Evolutionary conservation across 2,113 vertebrate genomes (phyloP).

Genomic region (Mus pahari): DNA sequence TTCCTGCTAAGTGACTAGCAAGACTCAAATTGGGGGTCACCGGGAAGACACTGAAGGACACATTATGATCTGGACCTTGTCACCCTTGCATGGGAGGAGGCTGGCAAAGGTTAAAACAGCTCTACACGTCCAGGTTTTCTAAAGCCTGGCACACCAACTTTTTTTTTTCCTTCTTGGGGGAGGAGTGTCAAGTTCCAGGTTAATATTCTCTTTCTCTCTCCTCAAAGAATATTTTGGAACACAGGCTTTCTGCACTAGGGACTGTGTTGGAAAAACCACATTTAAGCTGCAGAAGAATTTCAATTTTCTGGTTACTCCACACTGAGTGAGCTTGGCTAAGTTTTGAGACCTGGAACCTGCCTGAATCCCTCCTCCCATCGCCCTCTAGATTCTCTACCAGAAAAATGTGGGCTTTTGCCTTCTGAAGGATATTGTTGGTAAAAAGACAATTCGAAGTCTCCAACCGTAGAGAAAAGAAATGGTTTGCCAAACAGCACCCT

Average conservation of each 20-base stretch:
- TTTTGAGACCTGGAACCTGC: slow-evolving; percentile 69
- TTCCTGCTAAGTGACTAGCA: slow-evolving; percentile 94
- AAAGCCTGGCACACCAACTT: slow-evolving; percentile 76
- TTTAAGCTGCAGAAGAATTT: background rate
- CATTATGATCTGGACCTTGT: slow-evolving; percentile 96
- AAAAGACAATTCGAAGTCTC: slow-evolving; percentile 74
- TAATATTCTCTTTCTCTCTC: slow-evolving; percentile 48
- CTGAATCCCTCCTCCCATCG: background rate
- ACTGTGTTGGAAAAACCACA: background rate
- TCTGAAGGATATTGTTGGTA: slow-evolving; percentile 64
- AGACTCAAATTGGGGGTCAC: slow-evolving; percentile 94
- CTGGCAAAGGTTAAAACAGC: slow-evolving; percentile 99
- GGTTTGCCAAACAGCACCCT: slow-evolving; percentile 69
- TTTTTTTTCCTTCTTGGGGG: slow-evolving; percentile 46
- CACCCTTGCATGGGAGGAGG: slow-evolving; percentile 94
- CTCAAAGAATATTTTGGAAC: slow-evolving; percentile 54
- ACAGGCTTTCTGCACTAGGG: slow-evolving; percentile 15
- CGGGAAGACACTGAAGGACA: slow-evolving; percentile 93
- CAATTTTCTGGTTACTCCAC: slow-evolving; percentile 32
- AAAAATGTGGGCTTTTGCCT: slow-evolving; percentile 60
- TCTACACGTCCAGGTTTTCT: slow-evolving; percentile 82
- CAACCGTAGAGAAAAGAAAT: slow-evolving; percentile 66
- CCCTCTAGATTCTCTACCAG: background rate
- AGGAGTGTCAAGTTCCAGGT: background rate
- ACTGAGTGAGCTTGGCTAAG: slow-evolving; percentile 1